These are phyloP conservation scores for Drosophila yooni DNA, from an alignment of 2,888 invertebrate species.

Conservation along the genomic window DNA sequence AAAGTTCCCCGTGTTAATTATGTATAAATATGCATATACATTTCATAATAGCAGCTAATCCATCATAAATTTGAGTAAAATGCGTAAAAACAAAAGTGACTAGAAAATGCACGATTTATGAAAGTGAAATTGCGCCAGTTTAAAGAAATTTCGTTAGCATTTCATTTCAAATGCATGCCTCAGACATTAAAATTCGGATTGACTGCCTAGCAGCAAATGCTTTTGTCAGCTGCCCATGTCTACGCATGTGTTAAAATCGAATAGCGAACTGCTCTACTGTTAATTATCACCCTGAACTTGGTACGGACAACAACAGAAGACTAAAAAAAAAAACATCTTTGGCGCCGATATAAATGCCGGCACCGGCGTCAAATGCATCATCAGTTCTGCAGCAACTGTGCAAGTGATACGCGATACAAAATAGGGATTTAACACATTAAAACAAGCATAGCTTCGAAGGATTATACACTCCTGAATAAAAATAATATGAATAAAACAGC, in stretches of 20 bases:
- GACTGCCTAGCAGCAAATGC: conserved; percentile 11
- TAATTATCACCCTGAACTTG: conserved; percentile 77
- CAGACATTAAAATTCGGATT: conserved; percentile 55
- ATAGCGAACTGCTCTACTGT: conserved; percentile 33
- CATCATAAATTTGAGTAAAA: conserved; percentile 13
- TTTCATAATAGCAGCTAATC: conserved; percentile 62
- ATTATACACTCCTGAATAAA: conserved; percentile 31
- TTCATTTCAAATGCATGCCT: conserved; percentile 68
- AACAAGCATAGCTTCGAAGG: conserved; percentile 26
- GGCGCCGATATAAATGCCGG: conserved; percentile 60
- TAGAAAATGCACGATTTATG: conserved; percentile 69
- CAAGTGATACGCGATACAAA: conserved; percentile 31
- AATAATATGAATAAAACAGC: conserved; percentile 74
- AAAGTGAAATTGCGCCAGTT: conserved; percentile 77
- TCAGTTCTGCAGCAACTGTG: conserved; percentile 69
- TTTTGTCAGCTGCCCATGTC: conserved; percentile 27
- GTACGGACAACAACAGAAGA: conserved; percentile 29
- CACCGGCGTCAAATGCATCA: conserved; percentile 54
- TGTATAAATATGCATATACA: conserved; percentile 30
- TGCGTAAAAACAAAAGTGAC: conserved; percentile 46
- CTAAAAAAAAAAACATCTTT: conserved; percentile 1
- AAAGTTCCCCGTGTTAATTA: conserved; percentile 33
- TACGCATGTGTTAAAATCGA: conserved; percentile 74
- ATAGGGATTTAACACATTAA: conserved; percentile 27
- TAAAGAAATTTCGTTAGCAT: conserved; percentile 74